Percentiles rank a stretch among this genome's conserved stretches.
Conservation (phyloP, 1,140 invertebrate species). For the Drosophila malerkotliana region DNA sequence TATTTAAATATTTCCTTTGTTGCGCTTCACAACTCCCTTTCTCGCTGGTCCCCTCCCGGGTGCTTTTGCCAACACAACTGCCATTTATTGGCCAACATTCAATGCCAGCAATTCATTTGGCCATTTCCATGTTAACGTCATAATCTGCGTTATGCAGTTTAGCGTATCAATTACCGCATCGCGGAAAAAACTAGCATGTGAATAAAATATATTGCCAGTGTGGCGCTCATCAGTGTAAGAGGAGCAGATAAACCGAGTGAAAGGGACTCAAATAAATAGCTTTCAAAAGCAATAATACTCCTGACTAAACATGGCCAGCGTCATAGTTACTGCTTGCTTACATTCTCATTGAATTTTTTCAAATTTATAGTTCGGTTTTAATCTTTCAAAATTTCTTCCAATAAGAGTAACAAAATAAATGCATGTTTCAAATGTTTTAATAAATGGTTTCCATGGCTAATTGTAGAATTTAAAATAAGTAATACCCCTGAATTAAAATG, state of each 20-base stretch:
- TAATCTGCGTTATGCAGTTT: slow-evolving; percentile 79
- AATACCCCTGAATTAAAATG: too few relatives aligned
- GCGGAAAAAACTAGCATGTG: slow-evolving; percentile 52
- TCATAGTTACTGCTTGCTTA: background rate
- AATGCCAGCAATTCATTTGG: slow-evolving; percentile 53
- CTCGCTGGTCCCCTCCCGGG: slow-evolving; percentile 3
- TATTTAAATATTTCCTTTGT: slow-evolving; percentile 56
- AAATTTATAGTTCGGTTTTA: background rate
- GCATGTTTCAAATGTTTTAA: too few relatives aligned
- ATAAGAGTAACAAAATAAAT: too few relatives aligned
- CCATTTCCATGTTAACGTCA: slow-evolving; percentile 71
- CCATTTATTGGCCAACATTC: slow-evolving; percentile 26
- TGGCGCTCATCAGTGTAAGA: slow-evolving; percentile 24
- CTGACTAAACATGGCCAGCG: slow-evolving; percentile 2
- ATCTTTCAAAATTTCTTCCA: too few relatives aligned
- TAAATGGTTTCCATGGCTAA: too few relatives aligned
- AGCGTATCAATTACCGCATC: slow-evolving; percentile 78
- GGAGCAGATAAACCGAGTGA: slow-evolving; percentile 19
- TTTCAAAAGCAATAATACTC: slow-evolving; percentile 7
- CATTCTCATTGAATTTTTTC: background rate
- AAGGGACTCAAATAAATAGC: slow-evolving; percentile 5
- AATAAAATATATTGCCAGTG: slow-evolving; percentile 61
- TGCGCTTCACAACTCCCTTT: background rate
- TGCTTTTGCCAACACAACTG: background rate
- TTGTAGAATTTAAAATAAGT: too few relatives aligned